phyloP scores from a whole-genome alignment of 35 echinoderm and acorn worm genomes.

The Apostichopus japonicus region DNA sequence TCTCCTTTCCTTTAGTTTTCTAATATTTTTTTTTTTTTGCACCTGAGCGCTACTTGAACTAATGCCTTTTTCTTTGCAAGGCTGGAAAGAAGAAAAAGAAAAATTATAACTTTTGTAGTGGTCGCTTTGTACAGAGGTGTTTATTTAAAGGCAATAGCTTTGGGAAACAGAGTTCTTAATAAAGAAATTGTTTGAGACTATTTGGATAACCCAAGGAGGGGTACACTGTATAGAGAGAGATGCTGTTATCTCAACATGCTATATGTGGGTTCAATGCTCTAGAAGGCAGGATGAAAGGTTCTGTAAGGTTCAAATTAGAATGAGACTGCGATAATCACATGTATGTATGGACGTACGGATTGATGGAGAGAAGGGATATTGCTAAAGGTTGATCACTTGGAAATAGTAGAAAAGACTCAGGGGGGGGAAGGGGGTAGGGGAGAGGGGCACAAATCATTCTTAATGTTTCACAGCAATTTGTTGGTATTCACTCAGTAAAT shows the following conservation, averaged over 20 bases:
- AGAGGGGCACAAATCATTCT: too few species aligned
- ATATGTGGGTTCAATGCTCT: not conserved
- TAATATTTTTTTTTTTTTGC: conserved; percentile 1
- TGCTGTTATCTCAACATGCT: not conserved
- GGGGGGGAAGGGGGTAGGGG: too few species aligned
- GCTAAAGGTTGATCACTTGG: too few species aligned
- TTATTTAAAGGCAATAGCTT: conserved; percentile 20
- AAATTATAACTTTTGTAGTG: conserved; percentile 20
- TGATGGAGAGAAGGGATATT: too few species aligned
- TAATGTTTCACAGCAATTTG: too few species aligned
- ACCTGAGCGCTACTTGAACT: not conserved
- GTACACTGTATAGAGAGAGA: not conserved
- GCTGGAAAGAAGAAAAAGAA: not conserved
- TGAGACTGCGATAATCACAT: not conserved
- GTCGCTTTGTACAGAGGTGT: not conserved
- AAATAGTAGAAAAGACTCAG: too few species aligned
- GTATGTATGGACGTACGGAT: not conserved
- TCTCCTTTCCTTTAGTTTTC: not conserved
- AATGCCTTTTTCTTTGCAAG: not conserved
- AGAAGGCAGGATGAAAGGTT: not conserved
- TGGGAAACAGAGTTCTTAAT: conserved; percentile 19
- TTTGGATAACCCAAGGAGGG: conserved; percentile 13
- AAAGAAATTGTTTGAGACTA: not conserved
- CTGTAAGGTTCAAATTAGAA: not conserved
- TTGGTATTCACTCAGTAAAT: too few species aligned